phyloP scores from a whole-genome alignment of 1,140 invertebrate species.

The Frieseomelitta varia region DNA sequence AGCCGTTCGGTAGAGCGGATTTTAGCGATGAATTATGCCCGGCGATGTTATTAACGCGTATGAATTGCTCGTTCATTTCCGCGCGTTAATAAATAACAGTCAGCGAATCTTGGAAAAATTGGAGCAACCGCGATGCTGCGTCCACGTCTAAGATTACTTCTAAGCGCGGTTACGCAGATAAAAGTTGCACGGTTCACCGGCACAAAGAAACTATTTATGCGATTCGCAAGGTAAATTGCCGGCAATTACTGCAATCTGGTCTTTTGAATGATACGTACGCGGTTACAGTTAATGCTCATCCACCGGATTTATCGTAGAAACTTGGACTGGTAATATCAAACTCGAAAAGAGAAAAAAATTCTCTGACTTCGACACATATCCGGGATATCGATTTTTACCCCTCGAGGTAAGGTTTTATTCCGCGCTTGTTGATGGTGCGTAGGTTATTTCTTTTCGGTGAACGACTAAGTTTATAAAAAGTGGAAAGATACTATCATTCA shows the following conservation, averaged over 20 bases:
- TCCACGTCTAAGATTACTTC: slow-evolving; percentile 25
- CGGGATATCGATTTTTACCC: no score
- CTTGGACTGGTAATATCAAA: not conserved
- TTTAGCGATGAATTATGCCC: slow-evolving; percentile 59
- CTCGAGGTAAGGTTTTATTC: not conserved
- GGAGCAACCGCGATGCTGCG: slow-evolving; percentile 26
- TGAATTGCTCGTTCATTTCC: slow-evolving; percentile 65
- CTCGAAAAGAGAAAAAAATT: not conserved
- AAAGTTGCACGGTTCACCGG: slow-evolving; percentile 19
- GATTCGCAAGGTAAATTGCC: slow-evolving; percentile 35
- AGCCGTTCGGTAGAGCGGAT: slow-evolving; percentile 38
- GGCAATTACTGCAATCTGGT: slow-evolving; percentile 38
- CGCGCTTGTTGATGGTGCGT: no score
- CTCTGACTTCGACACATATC: no score
- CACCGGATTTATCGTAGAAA: not conserved
- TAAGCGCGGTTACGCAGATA: slow-evolving; percentile 16
- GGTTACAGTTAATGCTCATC: not conserved
- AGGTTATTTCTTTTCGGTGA: not conserved
- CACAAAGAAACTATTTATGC: slow-evolving; percentile 52
- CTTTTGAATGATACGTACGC: slow-evolving; percentile 17
- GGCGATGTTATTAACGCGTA: slow-evolving; percentile 58
- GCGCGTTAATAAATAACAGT: slow-evolving; percentile 64
- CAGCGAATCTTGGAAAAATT: slow-evolving; percentile 52
- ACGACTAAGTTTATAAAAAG: not conserved
- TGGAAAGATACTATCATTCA: not conserved